Conservation (phyloP, 2,113 vertebrate genomes). For the Ramphastos sulfuratus region DNA sequence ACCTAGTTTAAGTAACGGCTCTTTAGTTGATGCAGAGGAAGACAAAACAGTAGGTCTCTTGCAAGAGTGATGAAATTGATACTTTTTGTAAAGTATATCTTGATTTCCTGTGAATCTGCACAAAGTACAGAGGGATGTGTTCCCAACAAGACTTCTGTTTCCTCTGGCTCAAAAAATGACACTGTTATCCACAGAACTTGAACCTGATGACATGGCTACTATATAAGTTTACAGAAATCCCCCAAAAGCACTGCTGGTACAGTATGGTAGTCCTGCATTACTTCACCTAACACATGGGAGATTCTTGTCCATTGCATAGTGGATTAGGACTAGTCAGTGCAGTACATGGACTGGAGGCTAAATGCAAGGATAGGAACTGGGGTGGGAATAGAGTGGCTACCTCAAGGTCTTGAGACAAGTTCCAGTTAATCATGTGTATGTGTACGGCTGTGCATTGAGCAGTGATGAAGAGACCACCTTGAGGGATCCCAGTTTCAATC, state of each 20-base stretch:
- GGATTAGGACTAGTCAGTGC: not conserved
- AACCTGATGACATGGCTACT: not conserved
- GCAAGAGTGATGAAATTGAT: not conserved
- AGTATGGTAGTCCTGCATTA: not conserved
- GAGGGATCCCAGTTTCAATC: not conserved
- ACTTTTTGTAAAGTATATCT: not conserved
- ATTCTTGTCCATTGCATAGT: not conserved
- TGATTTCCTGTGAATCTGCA: not conserved
- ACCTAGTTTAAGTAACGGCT: not conserved
- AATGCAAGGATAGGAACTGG: not conserved
- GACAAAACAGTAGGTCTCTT: not conserved
- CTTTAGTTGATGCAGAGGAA: not conserved
- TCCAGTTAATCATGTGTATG: not conserved
- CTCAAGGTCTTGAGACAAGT: not conserved
- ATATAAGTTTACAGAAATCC: not conserved
- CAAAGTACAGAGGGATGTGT: not conserved
- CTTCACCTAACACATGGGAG: not conserved
- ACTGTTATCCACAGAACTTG: not conserved
- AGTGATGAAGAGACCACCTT: not conserved
- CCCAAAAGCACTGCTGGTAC: not conserved
- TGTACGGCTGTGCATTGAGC: not conserved
- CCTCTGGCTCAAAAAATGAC: not conserved
- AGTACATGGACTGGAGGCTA: not conserved
- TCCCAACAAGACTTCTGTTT: not conserved
- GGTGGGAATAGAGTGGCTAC: not conserved